Conservation (phyloP, 2,888 invertebrate species). For the Agriotes lineatus region DNA sequence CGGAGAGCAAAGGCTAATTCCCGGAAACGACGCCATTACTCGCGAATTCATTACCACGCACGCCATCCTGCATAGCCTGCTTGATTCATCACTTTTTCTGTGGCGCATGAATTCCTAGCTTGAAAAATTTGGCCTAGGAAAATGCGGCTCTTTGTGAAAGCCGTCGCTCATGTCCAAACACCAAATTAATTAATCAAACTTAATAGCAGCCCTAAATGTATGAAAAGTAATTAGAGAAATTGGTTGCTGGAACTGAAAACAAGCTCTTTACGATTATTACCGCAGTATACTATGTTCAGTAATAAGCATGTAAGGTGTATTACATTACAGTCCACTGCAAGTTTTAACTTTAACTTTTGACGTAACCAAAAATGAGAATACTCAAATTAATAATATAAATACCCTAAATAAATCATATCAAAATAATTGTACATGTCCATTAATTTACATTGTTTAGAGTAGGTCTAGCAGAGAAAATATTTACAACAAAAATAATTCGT, state of each 20-base stretch:
- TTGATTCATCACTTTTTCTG: constrained; percentile 1
- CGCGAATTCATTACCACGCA: constrained; percentile 53
- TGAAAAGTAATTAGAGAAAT: constrained; percentile 4
- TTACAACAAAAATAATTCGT: too few species aligned
- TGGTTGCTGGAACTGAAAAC: background rate
- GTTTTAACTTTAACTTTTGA: too few species aligned
- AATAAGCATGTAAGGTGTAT: too few species aligned
- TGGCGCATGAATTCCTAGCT: background rate
- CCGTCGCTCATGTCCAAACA: background rate
- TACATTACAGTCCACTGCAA: too few species aligned
- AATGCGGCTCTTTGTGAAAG: background rate
- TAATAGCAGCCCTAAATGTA: background rate
- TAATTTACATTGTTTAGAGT: too few species aligned
- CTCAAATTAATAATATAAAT: too few species aligned
- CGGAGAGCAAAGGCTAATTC: constrained; percentile 45
- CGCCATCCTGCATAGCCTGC: constrained; percentile 42
- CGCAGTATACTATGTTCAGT: too few species aligned
- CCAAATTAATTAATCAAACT: constrained; percentile 13
- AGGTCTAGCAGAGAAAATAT: too few species aligned
- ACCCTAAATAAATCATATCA: too few species aligned
- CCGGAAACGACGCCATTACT: constrained; percentile 54
- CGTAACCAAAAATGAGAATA: too few species aligned
- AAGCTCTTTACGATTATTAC: too few species aligned
- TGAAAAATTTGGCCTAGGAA: background rate
- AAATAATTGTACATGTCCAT: too few species aligned